These are phyloP conservation scores for Lordiphosa mommai DNA, from an alignment of 1,140 invertebrate species.

Conservation along the genomic window DNA sequence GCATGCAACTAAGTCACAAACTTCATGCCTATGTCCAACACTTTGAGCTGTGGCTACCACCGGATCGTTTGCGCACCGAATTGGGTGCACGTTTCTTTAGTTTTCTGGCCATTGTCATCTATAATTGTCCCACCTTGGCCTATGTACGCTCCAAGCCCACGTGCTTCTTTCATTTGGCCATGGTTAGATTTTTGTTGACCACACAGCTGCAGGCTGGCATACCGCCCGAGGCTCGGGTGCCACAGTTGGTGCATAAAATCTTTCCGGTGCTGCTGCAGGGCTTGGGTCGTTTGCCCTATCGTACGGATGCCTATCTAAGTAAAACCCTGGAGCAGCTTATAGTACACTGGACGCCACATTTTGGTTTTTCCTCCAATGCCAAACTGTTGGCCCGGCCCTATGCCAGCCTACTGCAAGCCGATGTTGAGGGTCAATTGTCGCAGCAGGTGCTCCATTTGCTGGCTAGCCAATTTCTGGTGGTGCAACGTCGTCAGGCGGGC, in stretches of 20 bases:
- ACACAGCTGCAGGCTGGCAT: slow-evolving; percentile 61
- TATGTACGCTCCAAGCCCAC: slow-evolving; percentile 70
- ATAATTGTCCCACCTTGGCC: slow-evolving; percentile 64
- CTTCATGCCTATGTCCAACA: slow-evolving; percentile 59
- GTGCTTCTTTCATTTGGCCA: slow-evolving; percentile 74
- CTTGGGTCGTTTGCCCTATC: slow-evolving; percentile 63
- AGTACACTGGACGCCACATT: slow-evolving; percentile 72
- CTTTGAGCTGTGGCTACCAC: slow-evolving; percentile 69
- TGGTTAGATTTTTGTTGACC: slow-evolving; percentile 67
- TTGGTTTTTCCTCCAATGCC: slow-evolving; percentile 45
- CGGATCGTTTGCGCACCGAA: slow-evolving; percentile 45
- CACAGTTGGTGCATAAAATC: slow-evolving; percentile 71
- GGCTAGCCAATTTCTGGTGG: slow-evolving; percentile 49
- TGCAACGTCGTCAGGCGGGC: slow-evolving; percentile 65
- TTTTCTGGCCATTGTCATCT: slow-evolving; percentile 75
- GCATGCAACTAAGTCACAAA: slow-evolving; percentile 58
- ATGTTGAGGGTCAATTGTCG: slow-evolving; percentile 40
- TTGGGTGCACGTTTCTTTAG: slow-evolving; percentile 64
- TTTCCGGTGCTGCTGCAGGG: slow-evolving; percentile 75
- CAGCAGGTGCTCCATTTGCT: slow-evolving; percentile 59
- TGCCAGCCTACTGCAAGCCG: slow-evolving; percentile 46
- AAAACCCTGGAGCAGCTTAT: slow-evolving; percentile 67
- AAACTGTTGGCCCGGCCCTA: slow-evolving; percentile 63
- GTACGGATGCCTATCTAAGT: slow-evolving; percentile 58
- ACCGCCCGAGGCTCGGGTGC: slow-evolving; percentile 41